Base-by-base conservation (phyloP, 2,797 vertebrate species). In the Choloepus didactylus region DNA sequence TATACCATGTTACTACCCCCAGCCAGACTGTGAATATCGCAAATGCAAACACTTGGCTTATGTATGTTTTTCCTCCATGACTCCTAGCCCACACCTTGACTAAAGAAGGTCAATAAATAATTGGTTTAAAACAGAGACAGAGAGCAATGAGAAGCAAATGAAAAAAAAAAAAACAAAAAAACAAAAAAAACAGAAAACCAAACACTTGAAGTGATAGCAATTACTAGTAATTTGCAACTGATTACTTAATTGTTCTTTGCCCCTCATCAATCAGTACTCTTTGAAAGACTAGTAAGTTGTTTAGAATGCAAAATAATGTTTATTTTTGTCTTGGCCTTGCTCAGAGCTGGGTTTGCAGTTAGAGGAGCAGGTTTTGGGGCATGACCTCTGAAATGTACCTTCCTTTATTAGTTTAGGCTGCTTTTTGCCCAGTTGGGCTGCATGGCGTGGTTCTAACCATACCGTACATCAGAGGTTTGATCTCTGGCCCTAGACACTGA, bases 251-350 rank as follows among this genome's bases (percentile, higher is more conserved):
- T 66, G 60, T 87, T 80, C 79, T 95, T 89, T 70, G 77, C 75
- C 72, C 9, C 80, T 72, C 75, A 62, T 88, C 83, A 82, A 35
- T 92, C 56, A 75, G 38, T 31, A 19, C 49, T 83, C 76, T 95
- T 87, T 86, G 56, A 73, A 95, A 89, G 79, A 87, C 49, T n/a
- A 12, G 35, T 14, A 54, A 12, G 35, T 87, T 41, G 81, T 92
- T 96, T 96, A 81, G 81, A 95, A 95, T 95, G 85, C 73, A 93
- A 93, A 93, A 82, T 79, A 88, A 56, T 79, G 82, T 66, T 35
- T 79, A 73, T 92, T n/a, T 95, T 72, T 46, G 14, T 88, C 79
- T 69, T 88, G 66, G 80, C 49, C n/a, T 69, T 70, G 88, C 41
- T 56, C 25, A 38, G 80, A 89, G 67, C 12, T 70, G 82, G 29